phyloP scores from a whole-genome alignment of 2,888 invertebrate genomes.

The Eristalinus aeneus region DNA sequence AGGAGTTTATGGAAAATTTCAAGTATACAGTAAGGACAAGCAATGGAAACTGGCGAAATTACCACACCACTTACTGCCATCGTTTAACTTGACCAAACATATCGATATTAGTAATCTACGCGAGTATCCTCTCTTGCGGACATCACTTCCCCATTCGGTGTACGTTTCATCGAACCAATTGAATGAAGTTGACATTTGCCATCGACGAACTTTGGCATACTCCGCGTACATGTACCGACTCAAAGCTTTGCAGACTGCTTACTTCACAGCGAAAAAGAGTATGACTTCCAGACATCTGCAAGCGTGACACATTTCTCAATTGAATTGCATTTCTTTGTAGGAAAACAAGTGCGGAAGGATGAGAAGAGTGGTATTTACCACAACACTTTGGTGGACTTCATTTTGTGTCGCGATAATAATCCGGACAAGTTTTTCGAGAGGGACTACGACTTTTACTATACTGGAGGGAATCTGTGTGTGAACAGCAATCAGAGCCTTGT shows the following conservation, averaged over 20 bases:
- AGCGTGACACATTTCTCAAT: neutral
- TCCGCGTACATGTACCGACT: slow-evolving; percentile 52
- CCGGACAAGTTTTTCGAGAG: slow-evolving; percentile 76
- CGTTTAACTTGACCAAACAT: slow-evolving; percentile 68
- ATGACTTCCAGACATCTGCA: neutral
- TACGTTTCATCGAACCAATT: slow-evolving; percentile 62
- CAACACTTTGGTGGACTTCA: slow-evolving; percentile 67
- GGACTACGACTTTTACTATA: slow-evolving; percentile 78
- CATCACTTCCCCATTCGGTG: slow-evolving; percentile 71
- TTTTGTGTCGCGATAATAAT: slow-evolving; percentile 71
- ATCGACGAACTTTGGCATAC: slow-evolving; percentile 66
- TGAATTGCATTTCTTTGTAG: slow-evolving; percentile 35
- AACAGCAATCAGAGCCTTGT: slow-evolving; percentile 52
- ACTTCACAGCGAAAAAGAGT: slow-evolving; percentile 69
- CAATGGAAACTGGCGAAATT: slow-evolving; percentile 18
- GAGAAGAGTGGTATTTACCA: slow-evolving; percentile 71
- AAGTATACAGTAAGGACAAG: slow-evolving; percentile 31
- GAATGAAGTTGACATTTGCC: slow-evolving; percentile 72
- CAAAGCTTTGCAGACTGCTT: slow-evolving; percentile 38
- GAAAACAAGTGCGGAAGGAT: slow-evolving; percentile 57
- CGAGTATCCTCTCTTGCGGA: slow-evolving; percentile 51
- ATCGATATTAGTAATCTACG: slow-evolving; percentile 51
- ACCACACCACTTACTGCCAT: slow-evolving; percentile 66
- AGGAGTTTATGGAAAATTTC: slow-evolving; percentile 6
- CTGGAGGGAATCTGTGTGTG: slow-evolving; percentile 76